Conservation (phyloP, 2,888 invertebrate species). For the Axea sp. region DNA sequence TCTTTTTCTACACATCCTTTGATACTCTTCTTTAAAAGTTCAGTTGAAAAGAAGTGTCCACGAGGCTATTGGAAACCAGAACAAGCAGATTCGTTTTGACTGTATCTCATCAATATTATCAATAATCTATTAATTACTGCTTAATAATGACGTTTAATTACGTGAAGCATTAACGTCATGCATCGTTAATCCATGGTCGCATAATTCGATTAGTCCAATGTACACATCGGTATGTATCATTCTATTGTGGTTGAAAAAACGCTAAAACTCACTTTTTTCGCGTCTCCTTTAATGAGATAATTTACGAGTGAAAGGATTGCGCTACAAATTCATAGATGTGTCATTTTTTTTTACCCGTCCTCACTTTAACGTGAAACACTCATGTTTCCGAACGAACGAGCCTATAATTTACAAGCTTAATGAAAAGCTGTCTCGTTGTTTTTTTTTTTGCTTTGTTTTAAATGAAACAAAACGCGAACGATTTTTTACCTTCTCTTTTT, state of each 20-base stretch:
- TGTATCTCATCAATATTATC: slow-evolving; percentile 10
- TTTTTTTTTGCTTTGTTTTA: slow-evolving; percentile 11
- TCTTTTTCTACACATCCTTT: no score
- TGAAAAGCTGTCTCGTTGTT: slow-evolving; percentile 23
- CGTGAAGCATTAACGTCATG: slow-evolving; percentile 18
- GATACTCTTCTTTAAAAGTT: no score
- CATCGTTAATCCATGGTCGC: slow-evolving; percentile 8
- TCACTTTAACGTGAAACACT: slow-evolving; percentile 12
- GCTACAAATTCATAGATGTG: slow-evolving; percentile 20
- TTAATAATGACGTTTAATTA: slow-evolving; percentile 20
- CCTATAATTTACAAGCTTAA: slow-evolving; percentile 28
- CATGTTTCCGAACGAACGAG: slow-evolving; percentile 18
- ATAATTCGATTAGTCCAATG: slow-evolving; percentile 22
- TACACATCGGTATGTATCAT: slow-evolving; percentile 2
- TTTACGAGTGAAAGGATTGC: slow-evolving; percentile 11
- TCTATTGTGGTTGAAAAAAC: slow-evolving; percentile 5
- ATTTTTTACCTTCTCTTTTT: slow-evolving; percentile 1
- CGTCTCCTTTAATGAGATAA: slow-evolving; percentile 18
- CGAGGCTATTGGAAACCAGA: no score
- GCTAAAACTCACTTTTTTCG: slow-evolving; percentile 21
- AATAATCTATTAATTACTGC: slow-evolving; percentile 34
- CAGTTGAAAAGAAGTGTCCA: no score
- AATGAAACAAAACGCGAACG: slow-evolving; percentile 1
- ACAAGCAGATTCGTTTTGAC: no score
- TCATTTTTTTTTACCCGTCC: slow-evolving; percentile 7